Evolutionary conservation across 2,888 invertebrate species (phyloP), one percentile per base, ranked within the genome.

Genomic region (Sesamia inferens): DNA sequence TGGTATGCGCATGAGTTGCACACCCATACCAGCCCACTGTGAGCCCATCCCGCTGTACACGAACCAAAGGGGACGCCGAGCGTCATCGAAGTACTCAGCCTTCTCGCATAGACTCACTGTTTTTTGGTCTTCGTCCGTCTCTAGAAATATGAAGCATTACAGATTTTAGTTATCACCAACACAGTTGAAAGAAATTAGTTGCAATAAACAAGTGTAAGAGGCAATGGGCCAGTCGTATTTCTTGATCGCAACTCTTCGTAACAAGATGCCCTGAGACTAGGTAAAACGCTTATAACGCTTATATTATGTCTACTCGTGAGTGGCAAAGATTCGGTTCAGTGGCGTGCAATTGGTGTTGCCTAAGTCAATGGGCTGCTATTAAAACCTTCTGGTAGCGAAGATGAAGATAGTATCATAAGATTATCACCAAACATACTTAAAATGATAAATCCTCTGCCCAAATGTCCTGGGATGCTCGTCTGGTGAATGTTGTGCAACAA

Each of bases 1-100:
- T 0, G 97, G 97, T 80, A 98, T 93, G 59, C 94, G 91, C 97
- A 98, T 97, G 85, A 98, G 95, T 64, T 97, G 95, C 39, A 94
- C 89, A 1, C 97, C 97, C 97, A 98, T 97, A 42, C 97, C 97
- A 51, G 96, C 92, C 97, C 97, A 98, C 89, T 98, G 97, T 0
- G 97, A 97, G 11, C 97, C 97, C 97, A 98, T 97, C 11, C 98
- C 98, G 75, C 97, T 97, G 94, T 97, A 98, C 74, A 98, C 96
- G 89, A 97, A 97, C 97, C 97, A 98, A 11, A 98, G 91, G 0
- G 97, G 97, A 0, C 96, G 90, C 47, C 88, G 86, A 0, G 83
- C 90, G 11, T 90, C 89, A 57, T 94, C 92, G 48, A 88, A 93
- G 76, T 93, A 92, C 16, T 89, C 88, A 3, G 79, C 76, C 16